A percentile compares a stretch with the other conserved stretches of the same genome.
These are phyloP conservation scores for Morinoia aosen DNA, from an alignment of 2,888 invertebrate species.

Conservation along the genomic window DNA sequence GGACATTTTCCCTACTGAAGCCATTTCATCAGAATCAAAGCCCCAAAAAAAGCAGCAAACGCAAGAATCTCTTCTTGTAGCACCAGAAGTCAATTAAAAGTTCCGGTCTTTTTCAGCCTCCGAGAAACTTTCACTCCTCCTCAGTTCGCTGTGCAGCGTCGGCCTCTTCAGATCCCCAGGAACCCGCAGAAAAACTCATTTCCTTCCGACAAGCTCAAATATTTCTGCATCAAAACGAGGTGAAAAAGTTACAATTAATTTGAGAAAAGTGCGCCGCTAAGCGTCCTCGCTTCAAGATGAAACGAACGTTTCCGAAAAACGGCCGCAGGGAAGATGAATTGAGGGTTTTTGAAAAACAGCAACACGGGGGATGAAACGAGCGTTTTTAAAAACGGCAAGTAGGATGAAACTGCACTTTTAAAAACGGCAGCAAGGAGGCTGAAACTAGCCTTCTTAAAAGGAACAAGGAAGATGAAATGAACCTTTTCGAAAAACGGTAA, in stretches of 20 bases:
- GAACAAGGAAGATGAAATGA: too few relatives aligned
- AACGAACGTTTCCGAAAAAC: not conserved
- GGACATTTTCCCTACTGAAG: not conserved
- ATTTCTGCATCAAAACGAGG: not conserved
- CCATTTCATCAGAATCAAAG: not conserved
- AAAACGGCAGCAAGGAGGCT: too few relatives aligned
- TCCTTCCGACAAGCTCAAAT: not conserved
- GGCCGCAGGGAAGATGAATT: too few relatives aligned
- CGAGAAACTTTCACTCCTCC: not conserved
- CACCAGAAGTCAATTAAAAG: conserved; percentile 1
- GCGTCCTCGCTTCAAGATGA: not conserved
- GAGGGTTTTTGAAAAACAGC: too few relatives aligned
- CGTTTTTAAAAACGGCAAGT: too few relatives aligned
- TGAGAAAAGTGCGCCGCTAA: not conserved
- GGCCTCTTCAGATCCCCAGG: not conserved
- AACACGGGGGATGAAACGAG: too few relatives aligned
- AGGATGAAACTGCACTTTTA: too few relatives aligned
- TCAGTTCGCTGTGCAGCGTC: not conserved
- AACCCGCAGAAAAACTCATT: not conserved
- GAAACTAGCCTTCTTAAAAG: too few relatives aligned
- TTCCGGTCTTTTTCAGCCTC: not conserved
- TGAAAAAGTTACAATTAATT: not conserved
- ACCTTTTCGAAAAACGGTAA: too few relatives aligned
- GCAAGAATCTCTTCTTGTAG: not conserved
- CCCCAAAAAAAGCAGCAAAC: not conserved